Conservation (phyloP, 2,888 invertebrate species). For the Chymomyza caudatula region DNA sequence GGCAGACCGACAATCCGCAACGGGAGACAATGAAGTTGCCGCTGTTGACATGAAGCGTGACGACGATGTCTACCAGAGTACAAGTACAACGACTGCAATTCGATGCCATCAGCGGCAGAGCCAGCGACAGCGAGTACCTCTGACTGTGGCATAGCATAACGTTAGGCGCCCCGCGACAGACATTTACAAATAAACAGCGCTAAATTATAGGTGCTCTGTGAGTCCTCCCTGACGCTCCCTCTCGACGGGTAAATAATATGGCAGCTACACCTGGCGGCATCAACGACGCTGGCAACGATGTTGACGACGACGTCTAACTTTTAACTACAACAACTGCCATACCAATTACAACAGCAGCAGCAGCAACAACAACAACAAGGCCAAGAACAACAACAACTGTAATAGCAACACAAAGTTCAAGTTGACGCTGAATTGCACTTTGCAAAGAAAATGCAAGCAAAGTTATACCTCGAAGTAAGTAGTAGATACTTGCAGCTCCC, state of each 20-base stretch:
- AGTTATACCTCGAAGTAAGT: background rate
- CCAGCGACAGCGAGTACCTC: background rate
- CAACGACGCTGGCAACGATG: constrained; percentile 35
- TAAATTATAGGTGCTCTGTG: constrained; percentile 68
- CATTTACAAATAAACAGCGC: constrained; percentile 71
- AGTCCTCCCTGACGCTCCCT: constrained; percentile 18
- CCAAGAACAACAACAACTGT: background rate
- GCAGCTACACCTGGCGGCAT: constrained; percentile 40
- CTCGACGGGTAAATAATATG: constrained; percentile 55
- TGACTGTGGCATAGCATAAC: background rate
- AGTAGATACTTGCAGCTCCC: background rate
- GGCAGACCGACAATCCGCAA: constrained; percentile 6
- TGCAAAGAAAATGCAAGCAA: constrained; percentile 23
- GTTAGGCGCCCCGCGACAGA: constrained; percentile 44
- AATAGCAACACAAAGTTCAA: constrained; percentile 51
- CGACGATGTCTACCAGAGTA: constrained; percentile 20
- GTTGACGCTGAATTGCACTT: constrained; percentile 64
- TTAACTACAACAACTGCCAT: constrained; percentile 54
- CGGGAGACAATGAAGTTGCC: constrained; percentile 61
- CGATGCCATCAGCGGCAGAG: constrained; percentile 24
- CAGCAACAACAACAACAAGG: too few relatives aligned
- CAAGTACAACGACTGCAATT: constrained; percentile 43
- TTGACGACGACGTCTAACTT: constrained; percentile 48
- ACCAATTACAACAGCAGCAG: constrained; percentile 52
- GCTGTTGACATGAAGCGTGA: constrained; percentile 62